phyloP scores from a whole-genome alignment of 2,888 invertebrate species.

The Pteria penguin region DNA sequence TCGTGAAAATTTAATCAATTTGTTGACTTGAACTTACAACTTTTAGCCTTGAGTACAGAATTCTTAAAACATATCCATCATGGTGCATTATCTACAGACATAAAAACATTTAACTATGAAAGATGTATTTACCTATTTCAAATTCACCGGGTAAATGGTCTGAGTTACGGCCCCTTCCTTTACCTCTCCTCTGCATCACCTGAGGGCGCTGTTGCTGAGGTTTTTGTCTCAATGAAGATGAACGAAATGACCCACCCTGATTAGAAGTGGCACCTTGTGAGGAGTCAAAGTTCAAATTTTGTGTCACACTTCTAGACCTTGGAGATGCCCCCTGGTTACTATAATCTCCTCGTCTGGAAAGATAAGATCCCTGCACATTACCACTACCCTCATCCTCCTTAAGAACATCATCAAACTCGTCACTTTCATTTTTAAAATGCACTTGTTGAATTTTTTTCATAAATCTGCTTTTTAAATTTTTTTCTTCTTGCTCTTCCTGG shows the following conservation, averaged over 20 bases:
- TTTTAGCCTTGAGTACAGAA: too few species aligned
- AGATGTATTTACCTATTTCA: slow-evolving; percentile 48
- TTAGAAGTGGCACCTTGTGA: background rate
- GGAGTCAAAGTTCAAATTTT: background rate
- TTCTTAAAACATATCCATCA: too few species aligned
- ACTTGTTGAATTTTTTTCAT: slow-evolving; percentile 14
- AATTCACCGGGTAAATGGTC: slow-evolving; percentile 56
- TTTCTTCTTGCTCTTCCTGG: slow-evolving; percentile 15
- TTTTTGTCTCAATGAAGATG: background rate
- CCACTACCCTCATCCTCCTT: background rate
- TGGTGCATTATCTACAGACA: too few species aligned
- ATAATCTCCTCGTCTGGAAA: background rate
- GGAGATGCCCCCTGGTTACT: background rate
- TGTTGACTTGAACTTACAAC: too few species aligned
- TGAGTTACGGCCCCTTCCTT: slow-evolving; percentile 20
- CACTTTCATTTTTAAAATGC: slow-evolving; percentile 22
- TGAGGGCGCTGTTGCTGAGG: background rate
- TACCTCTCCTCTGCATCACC: background rate
- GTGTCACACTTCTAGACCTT: background rate
- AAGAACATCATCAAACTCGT: slow-evolving; percentile 13
- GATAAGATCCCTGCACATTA: background rate
- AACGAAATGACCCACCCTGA: background rate
- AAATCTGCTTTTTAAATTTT: background rate
- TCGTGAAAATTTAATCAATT: too few species aligned
- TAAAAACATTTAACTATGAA: background rate